Conservation (phyloP, 1,140 invertebrate species). For the Macrotrachela quadricornifera region DNA sequence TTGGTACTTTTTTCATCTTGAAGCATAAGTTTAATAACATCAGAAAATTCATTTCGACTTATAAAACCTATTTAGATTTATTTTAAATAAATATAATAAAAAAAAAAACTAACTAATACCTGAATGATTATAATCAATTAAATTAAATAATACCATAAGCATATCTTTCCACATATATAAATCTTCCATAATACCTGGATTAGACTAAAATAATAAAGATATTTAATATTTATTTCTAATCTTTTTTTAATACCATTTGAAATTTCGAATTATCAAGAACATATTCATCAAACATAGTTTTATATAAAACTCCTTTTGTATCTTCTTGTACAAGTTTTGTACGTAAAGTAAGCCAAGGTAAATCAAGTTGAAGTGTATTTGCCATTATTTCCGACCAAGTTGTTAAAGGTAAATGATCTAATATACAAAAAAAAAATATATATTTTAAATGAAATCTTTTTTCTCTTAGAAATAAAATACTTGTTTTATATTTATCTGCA, state of each 20-base stretch:
- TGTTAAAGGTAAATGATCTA: background rate
- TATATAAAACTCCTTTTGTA: slow-evolving; percentile 40
- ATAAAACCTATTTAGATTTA: slow-evolving; percentile 44
- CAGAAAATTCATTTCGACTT: slow-evolving; percentile 63
- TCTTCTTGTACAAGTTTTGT: slow-evolving; percentile 48
- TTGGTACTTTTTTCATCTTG: too few species aligned
- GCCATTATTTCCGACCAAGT: slow-evolving; percentile 57
- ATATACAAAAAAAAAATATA: too few species aligned
- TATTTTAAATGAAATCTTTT: background rate
- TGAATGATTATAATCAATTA: slow-evolving; percentile 23
- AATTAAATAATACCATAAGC: background rate
- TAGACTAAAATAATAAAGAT: slow-evolving; percentile 3
- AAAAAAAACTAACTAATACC: slow-evolving; percentile 40
- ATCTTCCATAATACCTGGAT: slow-evolving; percentile 49
- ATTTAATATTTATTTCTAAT: background rate
- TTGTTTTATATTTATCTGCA: slow-evolving; percentile 45
- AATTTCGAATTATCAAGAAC: background rate
- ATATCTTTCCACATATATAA: slow-evolving; percentile 55
- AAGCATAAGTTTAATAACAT: slow-evolving; percentile 18
- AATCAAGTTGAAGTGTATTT: slow-evolving; percentile 43
- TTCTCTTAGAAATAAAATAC: slow-evolving; percentile 33
- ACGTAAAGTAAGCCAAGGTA: slow-evolving; percentile 57
- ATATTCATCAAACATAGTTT: slow-evolving; percentile 43
- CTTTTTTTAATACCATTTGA: slow-evolving; percentile 12
- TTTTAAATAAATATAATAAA: too few species aligned